These are phyloP conservation scores for Perizoma affinitatum DNA, from an alignment of 2,888 invertebrate species.

Conservation along the genomic window DNA sequence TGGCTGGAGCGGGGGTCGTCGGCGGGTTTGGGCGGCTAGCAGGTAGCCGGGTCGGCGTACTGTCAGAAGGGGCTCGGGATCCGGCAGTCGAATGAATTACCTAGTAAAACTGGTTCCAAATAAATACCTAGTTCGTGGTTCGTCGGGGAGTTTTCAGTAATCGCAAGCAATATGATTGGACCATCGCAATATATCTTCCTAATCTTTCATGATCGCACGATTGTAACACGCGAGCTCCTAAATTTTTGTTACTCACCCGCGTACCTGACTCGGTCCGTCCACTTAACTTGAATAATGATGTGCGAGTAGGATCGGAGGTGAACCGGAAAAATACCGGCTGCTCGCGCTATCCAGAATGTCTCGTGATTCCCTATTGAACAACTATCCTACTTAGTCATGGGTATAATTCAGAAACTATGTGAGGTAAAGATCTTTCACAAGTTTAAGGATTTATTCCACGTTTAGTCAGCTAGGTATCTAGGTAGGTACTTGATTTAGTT, in stretches of 20 bases:
- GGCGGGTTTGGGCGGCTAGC: no score
- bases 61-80: no score
- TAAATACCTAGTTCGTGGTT: background rate
- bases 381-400: slow-evolving; percentile 20
- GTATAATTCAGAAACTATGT: no score
- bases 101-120: no score
- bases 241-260: slow-evolving; percentile 73
- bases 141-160: background rate
- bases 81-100: no score
- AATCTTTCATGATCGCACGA: slow-evolving; percentile 51
- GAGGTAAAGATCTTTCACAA: slow-evolving; percentile 17
- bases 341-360: slow-evolving; percentile 46
- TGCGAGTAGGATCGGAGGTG: slow-evolving; percentile 61
- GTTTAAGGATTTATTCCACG: no score
- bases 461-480: no score
- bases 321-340: slow-evolving; percentile 61
- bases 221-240: slow-evolving; percentile 53
- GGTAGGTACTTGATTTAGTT: no score
- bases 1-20: no score
- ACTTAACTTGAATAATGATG: slow-evolving; percentile 81
- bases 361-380: slow-evolving; percentile 44
- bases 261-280: slow-evolving; percentile 72
- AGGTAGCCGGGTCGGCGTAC: no score
- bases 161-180: slow-evolving; percentile 12
- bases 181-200: slow-evolving; percentile 35